phyloP scores from a whole-genome alignment of 1,140 invertebrate species.

The Ceratitis capitata region DNA sequence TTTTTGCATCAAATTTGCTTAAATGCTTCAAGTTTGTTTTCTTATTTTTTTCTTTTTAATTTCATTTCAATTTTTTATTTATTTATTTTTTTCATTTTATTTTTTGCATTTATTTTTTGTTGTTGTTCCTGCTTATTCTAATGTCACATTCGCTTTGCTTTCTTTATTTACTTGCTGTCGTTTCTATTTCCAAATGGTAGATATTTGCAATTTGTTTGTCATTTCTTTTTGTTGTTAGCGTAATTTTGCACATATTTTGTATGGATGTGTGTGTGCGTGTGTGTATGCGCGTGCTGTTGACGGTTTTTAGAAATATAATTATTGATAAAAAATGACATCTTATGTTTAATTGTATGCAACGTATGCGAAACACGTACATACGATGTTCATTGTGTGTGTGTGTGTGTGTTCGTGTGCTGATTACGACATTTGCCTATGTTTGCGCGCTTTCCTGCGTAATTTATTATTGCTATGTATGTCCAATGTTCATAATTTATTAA shows the following conservation, averaged over 20 bases:
- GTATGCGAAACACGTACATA: background rate
- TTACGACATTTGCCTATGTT: background rate
- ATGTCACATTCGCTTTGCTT: conserved; percentile 4
- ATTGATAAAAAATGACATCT: conserved; percentile 14
- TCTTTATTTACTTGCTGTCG: background rate
- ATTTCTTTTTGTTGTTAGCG: background rate
- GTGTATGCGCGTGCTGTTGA: background rate
- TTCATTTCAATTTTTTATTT: background rate
- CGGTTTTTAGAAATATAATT: conserved; percentile 11
- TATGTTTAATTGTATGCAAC: conserved; percentile 6
- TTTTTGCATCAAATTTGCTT: background rate
- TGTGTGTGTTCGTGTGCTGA: background rate
- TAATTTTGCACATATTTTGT: background rate
- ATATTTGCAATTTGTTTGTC: background rate
- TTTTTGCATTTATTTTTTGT: too few relatives aligned
- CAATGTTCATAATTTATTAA: conserved; percentile 7
- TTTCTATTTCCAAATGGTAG: background rate
- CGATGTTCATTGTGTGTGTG: background rate
- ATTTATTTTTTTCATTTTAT: background rate
- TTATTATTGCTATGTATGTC: background rate
- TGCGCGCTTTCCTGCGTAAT: background rate
- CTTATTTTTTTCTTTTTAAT: background rate
- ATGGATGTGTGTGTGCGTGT: background rate
- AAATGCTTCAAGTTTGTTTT: background rate
- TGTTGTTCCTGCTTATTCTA: background rate